Percentiles rank a stretch among this genome's conserved stretches.
phyloP scores from a whole-genome alignment of 2,888 invertebrate species.

The Pristionchus fissidentatus region DNA sequence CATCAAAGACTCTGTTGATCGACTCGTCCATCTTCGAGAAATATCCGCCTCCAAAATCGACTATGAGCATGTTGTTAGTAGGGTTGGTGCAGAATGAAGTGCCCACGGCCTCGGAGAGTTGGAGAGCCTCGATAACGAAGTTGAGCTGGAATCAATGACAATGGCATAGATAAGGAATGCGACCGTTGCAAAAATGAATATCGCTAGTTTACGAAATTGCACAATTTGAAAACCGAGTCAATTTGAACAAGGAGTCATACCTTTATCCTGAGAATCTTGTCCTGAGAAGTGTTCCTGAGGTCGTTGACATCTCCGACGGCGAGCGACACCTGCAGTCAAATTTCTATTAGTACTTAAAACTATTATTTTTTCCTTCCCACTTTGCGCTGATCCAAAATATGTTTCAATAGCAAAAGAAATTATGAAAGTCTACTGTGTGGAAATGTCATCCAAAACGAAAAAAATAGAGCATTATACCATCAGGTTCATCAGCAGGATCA shows the following conservation, averaged over 20 bases:
- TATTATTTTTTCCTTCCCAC: too few species aligned
- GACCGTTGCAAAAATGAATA: too few species aligned
- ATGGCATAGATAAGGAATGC: neutral
- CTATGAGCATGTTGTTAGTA: slow-evolving; percentile 66
- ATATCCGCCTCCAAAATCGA: slow-evolving; percentile 56
- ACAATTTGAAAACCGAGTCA: neutral
- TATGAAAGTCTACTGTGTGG: too few species aligned
- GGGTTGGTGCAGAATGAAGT: slow-evolving; percentile 53
- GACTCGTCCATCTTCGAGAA: slow-evolving; percentile 17
- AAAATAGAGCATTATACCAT: slow-evolving; percentile 58
- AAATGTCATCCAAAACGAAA: too few species aligned
- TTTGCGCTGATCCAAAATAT: too few species aligned
- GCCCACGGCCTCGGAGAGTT: slow-evolving; percentile 65
- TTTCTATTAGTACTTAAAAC: neutral
- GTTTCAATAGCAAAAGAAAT: too few species aligned
- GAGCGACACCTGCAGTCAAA: slow-evolving; percentile 63
- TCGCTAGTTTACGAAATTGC: neutral
- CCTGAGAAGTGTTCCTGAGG: slow-evolving; percentile 68
- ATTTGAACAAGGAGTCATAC: slow-evolving; percentile 44
- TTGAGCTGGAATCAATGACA: slow-evolving; percentile 59
- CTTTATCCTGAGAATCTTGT: slow-evolving; percentile 72
- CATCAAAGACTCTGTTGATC: slow-evolving; percentile 19
- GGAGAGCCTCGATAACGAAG: slow-evolving; percentile 72
- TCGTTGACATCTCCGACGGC: slow-evolving; percentile 74
- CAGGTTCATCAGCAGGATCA: slow-evolving; percentile 73